A percentile compares a stretch with the other conserved stretches of the same genome.
Evolutionary conservation across 2,113 vertebrate genomes (phyloP).

Genomic region (Kryptolebias marmoratus): DNA sequence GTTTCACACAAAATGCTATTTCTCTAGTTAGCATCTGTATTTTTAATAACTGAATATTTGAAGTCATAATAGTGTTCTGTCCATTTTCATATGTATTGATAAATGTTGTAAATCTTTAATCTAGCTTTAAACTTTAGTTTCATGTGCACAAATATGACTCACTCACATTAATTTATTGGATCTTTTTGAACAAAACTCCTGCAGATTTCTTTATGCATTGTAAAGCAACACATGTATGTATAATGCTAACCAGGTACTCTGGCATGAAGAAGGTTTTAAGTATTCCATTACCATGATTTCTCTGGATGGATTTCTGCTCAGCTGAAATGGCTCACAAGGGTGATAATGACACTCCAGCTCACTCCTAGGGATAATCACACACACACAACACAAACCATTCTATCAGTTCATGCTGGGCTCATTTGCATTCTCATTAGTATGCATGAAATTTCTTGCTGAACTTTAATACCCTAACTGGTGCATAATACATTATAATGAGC

Average conservation of each 20-base stretch:
- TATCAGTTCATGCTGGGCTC: conserved; percentile 81
- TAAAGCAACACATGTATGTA: conserved; percentile 16
- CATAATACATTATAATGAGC: conserved; percentile 85
- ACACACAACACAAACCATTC: conserved; percentile 42
- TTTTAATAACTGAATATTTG: too few relatives aligned
- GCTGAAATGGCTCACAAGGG: conserved; percentile 48
- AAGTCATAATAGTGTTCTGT: too few relatives aligned
- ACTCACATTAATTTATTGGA: not conserved
- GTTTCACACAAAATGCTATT: too few relatives aligned
- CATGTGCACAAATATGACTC: not conserved
- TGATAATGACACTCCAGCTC: conserved; percentile 65
- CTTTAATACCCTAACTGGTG: conserved; percentile 88
- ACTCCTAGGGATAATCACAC: conserved; percentile 70
- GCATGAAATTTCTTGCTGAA: conserved; percentile 89
- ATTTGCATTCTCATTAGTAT: conserved; percentile 91
- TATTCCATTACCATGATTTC: conserved; percentile 65
- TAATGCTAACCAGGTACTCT: conserved; percentile 33
- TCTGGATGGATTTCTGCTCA: conserved; percentile 51
- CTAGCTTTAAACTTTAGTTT: not conserved
- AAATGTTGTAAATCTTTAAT: too few relatives aligned
- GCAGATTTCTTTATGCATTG: not conserved
- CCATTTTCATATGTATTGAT: too few relatives aligned
- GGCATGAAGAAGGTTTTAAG: conserved; percentile 41
- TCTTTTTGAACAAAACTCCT: not conserved
- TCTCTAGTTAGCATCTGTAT: too few relatives aligned